Evolutionary conservation across 2,888 invertebrate species (phyloP), one percentile per base, ranked within the genome.

Genomic region (Eutolmus rufibarbis): DNA sequence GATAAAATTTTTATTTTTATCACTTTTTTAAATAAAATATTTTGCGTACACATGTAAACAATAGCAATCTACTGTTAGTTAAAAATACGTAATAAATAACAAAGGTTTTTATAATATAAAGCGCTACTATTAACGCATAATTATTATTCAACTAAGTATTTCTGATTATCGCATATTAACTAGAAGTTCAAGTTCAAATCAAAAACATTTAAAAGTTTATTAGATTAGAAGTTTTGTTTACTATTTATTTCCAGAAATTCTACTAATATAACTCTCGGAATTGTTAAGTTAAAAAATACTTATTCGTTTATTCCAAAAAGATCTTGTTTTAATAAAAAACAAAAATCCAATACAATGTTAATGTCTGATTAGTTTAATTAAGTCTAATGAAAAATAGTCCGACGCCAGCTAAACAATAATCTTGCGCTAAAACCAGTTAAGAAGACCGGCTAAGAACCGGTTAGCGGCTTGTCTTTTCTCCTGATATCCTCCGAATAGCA

Each of bases 381-480:
- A 57, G n/a, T 2, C 23, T 57, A 57, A 57, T 57, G 77, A 78
- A 43, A 78, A 19, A 78, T 37, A 34, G 7, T 12, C 16, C 1
- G 37, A n/a, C 76, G 28, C 34, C 31, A 37, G 66, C 14, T 78
- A 78, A 78, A 78, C 66, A 66, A 57, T 81, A 81, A 81, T 56
- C 19, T 81, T 81, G 51, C 28, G 23, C 23, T 66, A 81, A 81
- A 81, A 81, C 56, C 28, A 19, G 81, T 34, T 81, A 34, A 34
- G 81, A 31, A 81, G 56, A 81, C 51, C 51, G 34, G 81, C 31
- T 81, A 34, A 56, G n/a, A 81, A 81, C 81, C 81, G 81, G 81
- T 81, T 56, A 56, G 46, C 81, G 43, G 43, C 14, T 78, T 19
- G 8, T 34, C 78, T 19, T n/a, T 23, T 81, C 51, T 23, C n/a